Evolutionary conservation across 2,797 vertebrate genomes (phyloP).

Genomic region (Masticophis lateralis): DNA sequence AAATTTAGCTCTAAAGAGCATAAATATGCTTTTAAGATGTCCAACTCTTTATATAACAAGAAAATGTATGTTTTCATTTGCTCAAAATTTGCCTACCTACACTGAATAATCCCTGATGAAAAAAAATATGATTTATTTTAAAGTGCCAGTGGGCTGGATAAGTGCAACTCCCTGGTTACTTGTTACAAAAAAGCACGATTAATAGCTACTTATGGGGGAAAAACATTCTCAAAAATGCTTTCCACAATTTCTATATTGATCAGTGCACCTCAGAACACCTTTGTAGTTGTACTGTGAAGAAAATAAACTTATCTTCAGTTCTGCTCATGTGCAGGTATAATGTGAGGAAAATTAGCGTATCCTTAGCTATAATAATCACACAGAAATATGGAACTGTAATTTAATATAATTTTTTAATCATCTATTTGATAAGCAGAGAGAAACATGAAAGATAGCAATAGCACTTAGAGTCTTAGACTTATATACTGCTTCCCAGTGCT

Average conservation of each 20-base stretch:
- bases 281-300: not conserved
- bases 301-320: not conserved
- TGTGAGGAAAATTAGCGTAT: not conserved
- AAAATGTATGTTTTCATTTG: rapidly evolving
- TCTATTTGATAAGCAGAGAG: not conserved
- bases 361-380: not conserved
- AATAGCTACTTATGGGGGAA: not conserved
- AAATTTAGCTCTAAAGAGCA: not conserved
- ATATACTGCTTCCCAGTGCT: no score
- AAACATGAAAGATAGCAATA: not conserved
- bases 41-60: not conserved
- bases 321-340: not conserved
- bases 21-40: conserved; percentile 25
- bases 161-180: not conserved
- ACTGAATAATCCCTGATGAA: not conserved
- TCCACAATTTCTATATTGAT: not conserved
- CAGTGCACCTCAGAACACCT: not conserved
- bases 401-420: not conserved
- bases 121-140: conserved; percentile 2
- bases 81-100: rapidly evolving
- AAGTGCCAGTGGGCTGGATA: not conserved
- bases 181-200: not conserved
- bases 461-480: no score
- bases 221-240: not conserved
- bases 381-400: not conserved